These are phyloP conservation scores for Vireo griseus DNA, from an alignment of 2,797 vertebrate species.

Conservation along the genomic window DNA sequence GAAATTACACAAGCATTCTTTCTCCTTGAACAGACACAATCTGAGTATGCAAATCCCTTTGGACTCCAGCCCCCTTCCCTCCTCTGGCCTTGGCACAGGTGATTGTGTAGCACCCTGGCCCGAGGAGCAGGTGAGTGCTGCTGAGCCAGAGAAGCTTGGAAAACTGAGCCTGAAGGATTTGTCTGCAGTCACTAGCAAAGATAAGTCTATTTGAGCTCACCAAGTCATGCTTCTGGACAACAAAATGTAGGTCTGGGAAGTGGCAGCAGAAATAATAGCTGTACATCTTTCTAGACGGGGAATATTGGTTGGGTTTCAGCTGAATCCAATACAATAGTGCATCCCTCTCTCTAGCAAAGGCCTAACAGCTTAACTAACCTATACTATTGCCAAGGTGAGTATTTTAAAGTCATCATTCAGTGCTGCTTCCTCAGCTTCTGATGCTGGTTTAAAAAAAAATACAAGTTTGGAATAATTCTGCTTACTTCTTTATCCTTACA, in stretches of 20 bases:
- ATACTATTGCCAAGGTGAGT: not conserved
- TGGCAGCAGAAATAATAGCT: not conserved
- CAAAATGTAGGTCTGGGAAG: not conserved
- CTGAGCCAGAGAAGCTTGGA: not conserved
- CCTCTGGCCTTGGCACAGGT: not conserved
- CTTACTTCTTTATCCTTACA: not conserved
- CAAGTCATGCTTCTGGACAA: not conserved
- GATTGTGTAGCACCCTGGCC: fast-evolving
- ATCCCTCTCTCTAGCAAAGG: not conserved
- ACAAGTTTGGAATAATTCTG: not conserved
- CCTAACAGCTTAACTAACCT: not conserved
- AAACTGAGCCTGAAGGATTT: not conserved
- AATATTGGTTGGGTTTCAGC: not conserved
- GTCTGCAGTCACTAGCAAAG: not conserved
- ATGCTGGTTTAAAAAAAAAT: not conserved
- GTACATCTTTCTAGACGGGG: fast-evolving
- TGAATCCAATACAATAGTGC: not conserved
- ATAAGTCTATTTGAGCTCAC: not conserved
- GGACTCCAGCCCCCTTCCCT: not conserved
- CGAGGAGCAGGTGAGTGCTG: fast-evolving
- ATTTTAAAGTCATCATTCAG: not conserved
- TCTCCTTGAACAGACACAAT: not conserved
- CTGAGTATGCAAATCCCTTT: not conserved
- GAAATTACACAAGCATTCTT: not conserved
- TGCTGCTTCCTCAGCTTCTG: not conserved